Base-by-base conservation (phyloP, 2,888 invertebrate genomes). In the Eupithecia centaureata region DNA sequence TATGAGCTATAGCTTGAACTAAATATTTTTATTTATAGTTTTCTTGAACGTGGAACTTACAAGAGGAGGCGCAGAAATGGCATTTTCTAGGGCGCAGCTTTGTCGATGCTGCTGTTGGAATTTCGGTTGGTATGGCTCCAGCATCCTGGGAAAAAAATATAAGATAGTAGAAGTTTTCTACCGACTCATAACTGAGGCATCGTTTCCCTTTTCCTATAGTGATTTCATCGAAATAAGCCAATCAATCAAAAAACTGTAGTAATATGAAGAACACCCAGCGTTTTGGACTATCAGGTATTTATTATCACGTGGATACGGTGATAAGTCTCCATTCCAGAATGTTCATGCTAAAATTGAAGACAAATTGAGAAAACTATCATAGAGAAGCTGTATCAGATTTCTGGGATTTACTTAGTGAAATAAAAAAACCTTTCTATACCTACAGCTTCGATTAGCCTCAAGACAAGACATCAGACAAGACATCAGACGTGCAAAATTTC, bases 91-190 rank as follows among this genome's bases (percentile, higher is more conserved):
- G 0, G 95, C 96, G 84, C 96, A 97, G 79, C 96, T 96, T 77
- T 96, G 95, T 76, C 97, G 94, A 88, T 97, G 97, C 77, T 96
- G 96, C 79, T 97, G 97, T 82, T 97, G 97, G 84, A 97, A 98
- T 89, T 97, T 97, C 1, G 97, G 97, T 83, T 97, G 97, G 87
- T 97, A 97, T 0, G 97, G 97, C 85, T 97, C 97, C 88, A 97
- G 89, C 97, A 97, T 97, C 73, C 97, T 95, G 82, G 4, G 54
- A 28, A 27, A 54, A 22, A 47, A 7, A 18, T 47, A 47, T 5
- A 18, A 10, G 15, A 7, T 47, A 12, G 12, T 47, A 12, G 3
- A 47, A 47, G 22, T 10, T 22, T 22, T 22, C 18, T 47, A 4
- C 42, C 18, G 8, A 8, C 10, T 22, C 7, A 38, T 38, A 7